Evolutionary conservation across 2,888 invertebrate species (phyloP), one percentile per base, ranked within the genome.

Genomic region (Crepidodera aurea): DNA sequence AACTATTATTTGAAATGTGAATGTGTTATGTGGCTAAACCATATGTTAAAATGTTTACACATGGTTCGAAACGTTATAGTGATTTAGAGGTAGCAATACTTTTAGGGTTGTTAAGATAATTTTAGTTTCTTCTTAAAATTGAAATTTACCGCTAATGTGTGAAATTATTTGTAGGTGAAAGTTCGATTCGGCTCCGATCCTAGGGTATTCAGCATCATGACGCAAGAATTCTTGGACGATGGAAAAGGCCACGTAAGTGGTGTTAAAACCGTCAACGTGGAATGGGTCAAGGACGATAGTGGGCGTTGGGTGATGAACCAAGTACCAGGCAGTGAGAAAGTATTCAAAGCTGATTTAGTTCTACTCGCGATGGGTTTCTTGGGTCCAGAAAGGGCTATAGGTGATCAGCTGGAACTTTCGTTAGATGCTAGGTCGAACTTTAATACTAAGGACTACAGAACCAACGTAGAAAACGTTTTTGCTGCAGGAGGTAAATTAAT

Each of bases 281-380:
- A 93, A 71, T 98, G 98, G 98, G 88, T 86, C n/a, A 94, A 95
- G 78, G 94, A 94, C 75, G 89, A 92, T 18, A 88, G 87, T 51
- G 98, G 98, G 0, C 87, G 94, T 64, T 99, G 98, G 98, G 91
- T 91, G 78, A 96, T 98, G 94, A 85, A 87, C 62, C 94, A 98
- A 83, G 82, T 93, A 44, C 85, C 89, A 53, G 94, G 91, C 67
- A 87, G 91, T 0, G 91, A 92, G 78, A 88, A 88, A 78, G 84
- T 90, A 22, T 94, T 88, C 83, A 88, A 90, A 71, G 93, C 94
- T 55, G 96, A 99, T 79, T 84, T 99, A 66, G 94, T 98, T 58
- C 85, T 99, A 66, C 85, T 99, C 51, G 99, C 99, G 1, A 98
- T 99, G 98, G 99, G 99, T 73, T 99, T 99, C 86, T 84, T 97